These are phyloP conservation scores for Orchesella cincta DNA, from an alignment of 1,140 invertebrate species.

Conservation along the genomic window DNA sequence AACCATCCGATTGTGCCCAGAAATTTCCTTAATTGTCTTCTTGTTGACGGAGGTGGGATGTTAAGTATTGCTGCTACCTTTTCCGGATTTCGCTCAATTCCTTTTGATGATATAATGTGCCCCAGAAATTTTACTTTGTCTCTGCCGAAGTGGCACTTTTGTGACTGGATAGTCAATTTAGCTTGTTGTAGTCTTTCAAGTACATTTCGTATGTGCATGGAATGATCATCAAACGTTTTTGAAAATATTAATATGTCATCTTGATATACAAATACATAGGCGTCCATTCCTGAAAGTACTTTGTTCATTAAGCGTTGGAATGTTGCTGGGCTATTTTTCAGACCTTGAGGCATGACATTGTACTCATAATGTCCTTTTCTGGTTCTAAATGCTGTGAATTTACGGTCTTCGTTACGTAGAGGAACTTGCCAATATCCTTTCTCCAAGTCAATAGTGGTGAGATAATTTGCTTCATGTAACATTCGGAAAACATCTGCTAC, in stretches of 20 bases:
- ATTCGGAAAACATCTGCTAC: constrained; percentile 9
- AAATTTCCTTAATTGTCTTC: constrained; percentile 51
- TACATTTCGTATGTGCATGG: constrained; percentile 42
- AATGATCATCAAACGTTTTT: constrained; percentile 50
- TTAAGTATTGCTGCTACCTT: constrained; percentile 54
- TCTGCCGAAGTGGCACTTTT: constrained; percentile 52
- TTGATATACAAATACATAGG: constrained; percentile 54
- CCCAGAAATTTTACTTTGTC: constrained; percentile 53
- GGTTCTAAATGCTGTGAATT: background rate
- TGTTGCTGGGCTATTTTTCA: background rate
- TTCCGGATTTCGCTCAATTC: constrained; percentile 52
- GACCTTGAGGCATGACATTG: background rate
- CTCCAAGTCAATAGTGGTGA: background rate
- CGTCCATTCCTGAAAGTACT: background rate
- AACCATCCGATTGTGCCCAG: constrained; percentile 54
- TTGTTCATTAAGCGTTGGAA: constrained; percentile 2
- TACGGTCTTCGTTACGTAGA: too few relatives aligned
- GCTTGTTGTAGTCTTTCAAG: constrained; percentile 35
- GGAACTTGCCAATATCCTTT: too few relatives aligned
- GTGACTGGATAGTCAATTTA: constrained; percentile 41
- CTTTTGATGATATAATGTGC: constrained; percentile 51
- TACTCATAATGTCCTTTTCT: background rate
- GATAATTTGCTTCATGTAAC: constrained; percentile 22
- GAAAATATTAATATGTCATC: constrained; percentile 62
- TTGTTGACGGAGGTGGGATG: constrained; percentile 51